A percentile compares a stretch with the other conserved stretches of the same genome.
These are phyloP conservation scores for Xiphydria camelus DNA, from an alignment of 2,888 invertebrate genomes.

Conservation along the genomic window DNA sequence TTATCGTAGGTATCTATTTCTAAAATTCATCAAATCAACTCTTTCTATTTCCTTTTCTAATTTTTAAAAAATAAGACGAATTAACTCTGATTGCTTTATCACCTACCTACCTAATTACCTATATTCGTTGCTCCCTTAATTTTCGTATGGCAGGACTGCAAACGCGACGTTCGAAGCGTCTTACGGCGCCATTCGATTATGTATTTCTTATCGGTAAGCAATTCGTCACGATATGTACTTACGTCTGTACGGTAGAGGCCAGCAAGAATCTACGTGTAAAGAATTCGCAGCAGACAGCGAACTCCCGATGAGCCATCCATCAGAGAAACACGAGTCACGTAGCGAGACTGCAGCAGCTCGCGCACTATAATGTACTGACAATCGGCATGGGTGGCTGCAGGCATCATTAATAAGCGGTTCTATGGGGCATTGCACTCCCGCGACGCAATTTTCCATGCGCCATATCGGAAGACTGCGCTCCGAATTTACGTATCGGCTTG, in stretches of 20 bases:
- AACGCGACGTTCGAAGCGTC: no score
- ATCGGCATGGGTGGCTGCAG: constrained; percentile 36
- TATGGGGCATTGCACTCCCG: constrained; percentile 34
- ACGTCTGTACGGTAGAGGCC: constrained; percentile 14
- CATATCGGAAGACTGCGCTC: not conserved
- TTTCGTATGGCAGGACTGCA: no score
- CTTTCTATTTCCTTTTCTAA: no score
- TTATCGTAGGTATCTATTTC: no score
- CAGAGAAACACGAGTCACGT: constrained; percentile 35
- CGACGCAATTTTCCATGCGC: not conserved
- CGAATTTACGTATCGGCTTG: no score
- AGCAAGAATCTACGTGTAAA: constrained; percentile 36
- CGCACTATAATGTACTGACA: no score
- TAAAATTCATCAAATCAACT: no score
- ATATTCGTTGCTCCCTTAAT: no score
- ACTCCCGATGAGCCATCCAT: constrained; percentile 36
- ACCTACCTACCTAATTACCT: no score
- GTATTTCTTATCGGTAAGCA: constrained; percentile 11
- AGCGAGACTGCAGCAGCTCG: constrained; percentile 20
- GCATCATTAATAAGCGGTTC: constrained; percentile 28
- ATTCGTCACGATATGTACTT: constrained; percentile 12
- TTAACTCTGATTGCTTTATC: no score
- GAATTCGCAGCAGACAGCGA: constrained; percentile 30
- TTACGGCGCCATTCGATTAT: no score
- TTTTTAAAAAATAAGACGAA: no score